Evolutionary conservation across 2,888 invertebrate species (phyloP), one percentile per base, ranked within the genome.

Genomic region (Zootermopsis nevadensis): DNA sequence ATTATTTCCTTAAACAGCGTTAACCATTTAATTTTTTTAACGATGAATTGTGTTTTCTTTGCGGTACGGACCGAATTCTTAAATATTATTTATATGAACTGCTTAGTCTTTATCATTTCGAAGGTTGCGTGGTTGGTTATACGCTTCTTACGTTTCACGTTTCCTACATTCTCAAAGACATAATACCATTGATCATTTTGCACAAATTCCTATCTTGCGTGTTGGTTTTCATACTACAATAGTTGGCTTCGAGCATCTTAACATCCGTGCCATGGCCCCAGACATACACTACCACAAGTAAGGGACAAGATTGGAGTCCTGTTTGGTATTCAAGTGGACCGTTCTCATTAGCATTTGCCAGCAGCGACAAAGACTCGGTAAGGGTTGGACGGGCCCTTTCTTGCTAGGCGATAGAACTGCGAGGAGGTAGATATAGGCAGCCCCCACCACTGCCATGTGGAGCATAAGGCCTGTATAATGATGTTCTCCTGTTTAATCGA

Each of bases 241-340:
- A 74, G 74, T 38, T 74, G 1, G 74, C 74, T n/a, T 38, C n/a
- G n/a, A 60, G 60, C 60, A 60, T n/a, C 27, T 60, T 60, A n/a
- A n/a, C 60, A 2, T 31, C 74, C 74, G 10, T 48, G 77, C 77
- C 30, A 42, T 30, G 24, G 48, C 48, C 19, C 48, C 48, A 77
- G n/a, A 77, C 48, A 77, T 77, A 77, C 38, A 60, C 60, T 60
- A 27, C 27, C 60, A 60, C 60, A 60, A 38, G 74, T 77, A 53
- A 38, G n/a, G 80, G 76, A 84, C 84, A 82, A 80, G 84, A 84
- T 84, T 84, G 84, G 81, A 81, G 76, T n/a, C 48, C 76, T 84
- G 84, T 83, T 84, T 84, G 82, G 83, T 83, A 84, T 84, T 84
- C 84, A 84, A 83, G 84, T 83, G 83, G 83, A 33, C 81, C 76